Conservation (phyloP, 2,113 vertebrate genomes). For the Crotalus tigris region DNA sequence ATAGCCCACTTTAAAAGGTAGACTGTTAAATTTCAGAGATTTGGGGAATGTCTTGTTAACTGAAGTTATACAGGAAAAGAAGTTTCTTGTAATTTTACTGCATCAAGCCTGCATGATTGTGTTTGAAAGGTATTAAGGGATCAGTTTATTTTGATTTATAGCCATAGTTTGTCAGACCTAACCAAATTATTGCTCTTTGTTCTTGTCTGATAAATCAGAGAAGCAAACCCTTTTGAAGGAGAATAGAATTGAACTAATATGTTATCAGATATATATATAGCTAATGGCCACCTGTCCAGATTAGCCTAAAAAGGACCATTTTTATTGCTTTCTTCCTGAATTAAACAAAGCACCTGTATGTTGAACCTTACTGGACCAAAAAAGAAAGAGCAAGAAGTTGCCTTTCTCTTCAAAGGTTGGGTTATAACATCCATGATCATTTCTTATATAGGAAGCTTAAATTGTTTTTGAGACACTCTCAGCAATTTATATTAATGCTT, state of each 20-base stretch:
- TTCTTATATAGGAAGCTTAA: not conserved
- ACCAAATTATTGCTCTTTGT: not conserved
- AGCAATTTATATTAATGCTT: not conserved
- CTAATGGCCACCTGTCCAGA: not conserved
- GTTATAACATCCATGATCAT: not conserved
- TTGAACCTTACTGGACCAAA: not conserved
- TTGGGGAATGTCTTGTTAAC: not conserved
- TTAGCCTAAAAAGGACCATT: not conserved
- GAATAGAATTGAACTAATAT: not conserved
- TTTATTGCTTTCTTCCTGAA: not conserved
- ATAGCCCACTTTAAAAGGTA: not conserved
- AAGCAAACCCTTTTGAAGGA: not conserved
- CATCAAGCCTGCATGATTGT: not conserved
- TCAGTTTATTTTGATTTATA: not conserved
- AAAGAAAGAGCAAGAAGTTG: not conserved
- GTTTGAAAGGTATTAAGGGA: not conserved
- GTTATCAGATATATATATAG: not conserved
- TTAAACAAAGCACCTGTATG: not conserved
- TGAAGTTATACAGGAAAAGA: not conserved
- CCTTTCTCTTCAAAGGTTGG: not conserved
- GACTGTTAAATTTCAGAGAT: not conserved
- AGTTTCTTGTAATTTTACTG: not conserved
- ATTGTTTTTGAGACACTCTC: not conserved
- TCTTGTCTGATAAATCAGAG: not conserved
- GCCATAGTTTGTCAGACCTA: not conserved